Evolutionary conservation across 1,140 invertebrate species (phyloP), one percentile per base, ranked within the genome.

Genomic region (Bilobella aurantiaca): DNA sequence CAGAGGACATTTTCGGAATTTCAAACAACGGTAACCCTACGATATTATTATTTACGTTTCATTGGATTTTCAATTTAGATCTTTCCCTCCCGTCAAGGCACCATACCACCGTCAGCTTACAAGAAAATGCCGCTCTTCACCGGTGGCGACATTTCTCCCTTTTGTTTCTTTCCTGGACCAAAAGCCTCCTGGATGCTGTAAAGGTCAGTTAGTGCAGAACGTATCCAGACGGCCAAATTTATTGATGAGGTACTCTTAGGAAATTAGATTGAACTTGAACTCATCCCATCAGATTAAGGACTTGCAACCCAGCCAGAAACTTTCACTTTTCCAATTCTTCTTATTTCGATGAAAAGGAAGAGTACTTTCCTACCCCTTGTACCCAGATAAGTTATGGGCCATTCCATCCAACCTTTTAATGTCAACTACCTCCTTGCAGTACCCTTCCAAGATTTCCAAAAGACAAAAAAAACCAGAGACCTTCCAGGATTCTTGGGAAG

Each of bases 51-150:
- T 53, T 53, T 53, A 53, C 49, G 49, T 53, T 53, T 23, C 49
- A 53, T 53, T 53, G 49, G 49, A 53, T 53, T 53, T 53, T 53
- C 49, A 53, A 53, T 53, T 53, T 53, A 53, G 49, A 53, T 53
- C 49, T 53, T 53, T 3, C 23, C 49, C n/a, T n/a, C n/a, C n/a
- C n/a, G 34, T 42, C 8, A 42, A 42, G 8, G 18, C 18, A 42
- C 34, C 8, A 42, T 42, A 8, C 18, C 34, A 8, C 34, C 34
- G 8, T 8, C 34, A 42, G 18, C 18, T 42, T 42, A 18, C 34
- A 42, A 42, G 8, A 8, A 8, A 42, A 42, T 12, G 18, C 34
- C 18, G 8, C 34, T 12, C 18, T 42, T 12, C 18, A 42, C 34
- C 34, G 18, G 8, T 42, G 34, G 34, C 34, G 34, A 8, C 34